Conservation (phyloP, 2,797 vertebrate species). For the Rhinella marina region DNA sequence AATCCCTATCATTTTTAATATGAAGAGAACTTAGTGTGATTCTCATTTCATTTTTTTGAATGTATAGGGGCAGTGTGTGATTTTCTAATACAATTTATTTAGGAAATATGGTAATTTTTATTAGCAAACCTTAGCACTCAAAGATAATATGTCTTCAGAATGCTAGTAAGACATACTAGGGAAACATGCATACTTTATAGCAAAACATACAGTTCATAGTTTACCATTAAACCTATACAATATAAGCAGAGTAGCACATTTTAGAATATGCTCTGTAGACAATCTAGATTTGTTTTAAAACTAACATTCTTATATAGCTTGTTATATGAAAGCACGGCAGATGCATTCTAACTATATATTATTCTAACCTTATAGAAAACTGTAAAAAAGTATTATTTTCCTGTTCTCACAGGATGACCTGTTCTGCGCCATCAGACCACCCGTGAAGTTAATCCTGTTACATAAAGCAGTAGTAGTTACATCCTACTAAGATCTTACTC, state of each 20-base stretch:
- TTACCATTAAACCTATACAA: neutral
- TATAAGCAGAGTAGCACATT: neutral
- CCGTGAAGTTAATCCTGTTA: slow-evolving; percentile 32
- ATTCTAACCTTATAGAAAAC: slow-evolving; percentile 28
- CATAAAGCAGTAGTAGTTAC: neutral
- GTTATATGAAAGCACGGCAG: slow-evolving; percentile 13
- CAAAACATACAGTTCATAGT: neutral
- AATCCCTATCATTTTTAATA: too few species aligned
- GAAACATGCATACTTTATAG: too few species aligned
- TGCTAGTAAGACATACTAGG: too few species aligned
- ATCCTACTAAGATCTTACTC: slow-evolving; percentile 15
- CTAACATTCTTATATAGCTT: neutral
- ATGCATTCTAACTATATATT: slow-evolving; percentile 10
- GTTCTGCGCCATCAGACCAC: slow-evolving; percentile 25
- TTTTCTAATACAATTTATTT: too few species aligned
- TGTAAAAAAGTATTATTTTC: slow-evolving; percentile 29
- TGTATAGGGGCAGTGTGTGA: too few species aligned
- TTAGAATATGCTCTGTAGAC: neutral
- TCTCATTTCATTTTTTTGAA: too few species aligned
- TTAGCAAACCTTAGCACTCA: too few species aligned
- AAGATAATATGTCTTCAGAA: too few species aligned
- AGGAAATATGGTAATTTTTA: too few species aligned
- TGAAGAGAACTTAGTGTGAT: too few species aligned
- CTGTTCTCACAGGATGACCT: slow-evolving; percentile 26
- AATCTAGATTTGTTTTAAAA: slow-evolving; percentile 5